Evolutionary conservation across 2,113 vertebrate genomes (phyloP).

Genomic region (Zosterops lateralis): DNA sequence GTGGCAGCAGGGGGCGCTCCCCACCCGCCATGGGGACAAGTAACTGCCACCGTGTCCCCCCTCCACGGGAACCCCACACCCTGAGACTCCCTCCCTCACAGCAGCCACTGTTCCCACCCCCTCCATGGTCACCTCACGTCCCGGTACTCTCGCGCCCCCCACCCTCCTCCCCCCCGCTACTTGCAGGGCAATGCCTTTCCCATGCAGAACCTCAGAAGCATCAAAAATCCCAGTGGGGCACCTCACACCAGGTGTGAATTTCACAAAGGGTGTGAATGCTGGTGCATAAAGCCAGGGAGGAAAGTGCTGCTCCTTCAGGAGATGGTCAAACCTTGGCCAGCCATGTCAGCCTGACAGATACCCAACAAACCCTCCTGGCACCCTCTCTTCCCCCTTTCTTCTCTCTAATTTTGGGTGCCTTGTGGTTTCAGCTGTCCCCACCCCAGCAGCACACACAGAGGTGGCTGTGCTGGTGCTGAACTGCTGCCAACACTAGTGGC

Average conservation of each 20-base stretch:
- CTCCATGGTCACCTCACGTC: background rate
- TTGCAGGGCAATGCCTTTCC: background rate
- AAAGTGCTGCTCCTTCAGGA: background rate
- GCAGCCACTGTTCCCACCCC: background rate
- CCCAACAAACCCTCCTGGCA: background rate
- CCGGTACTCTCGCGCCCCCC: too few relatives aligned
- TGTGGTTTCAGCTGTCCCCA: background rate
- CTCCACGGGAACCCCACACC: background rate
- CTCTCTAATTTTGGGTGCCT: background rate
- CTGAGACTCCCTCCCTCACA: background rate
- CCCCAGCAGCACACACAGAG: background rate
- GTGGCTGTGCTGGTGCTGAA: background rate
- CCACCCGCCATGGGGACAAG: background rate
- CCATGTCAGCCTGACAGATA: background rate
- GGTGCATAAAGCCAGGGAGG: background rate
- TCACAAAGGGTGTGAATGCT: background rate
- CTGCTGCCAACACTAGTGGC: background rate
- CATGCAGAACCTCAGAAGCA: background rate
- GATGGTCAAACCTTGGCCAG: background rate
- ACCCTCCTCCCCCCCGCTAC: fast-evolving
- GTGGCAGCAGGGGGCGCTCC: background rate
- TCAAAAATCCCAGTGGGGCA: background rate
- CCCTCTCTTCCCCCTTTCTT: background rate
- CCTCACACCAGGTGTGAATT: background rate
- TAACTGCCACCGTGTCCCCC: background rate